Conservation (phyloP, 2,797 vertebrate genomes). For the Lateolabrax maculatus region DNA sequence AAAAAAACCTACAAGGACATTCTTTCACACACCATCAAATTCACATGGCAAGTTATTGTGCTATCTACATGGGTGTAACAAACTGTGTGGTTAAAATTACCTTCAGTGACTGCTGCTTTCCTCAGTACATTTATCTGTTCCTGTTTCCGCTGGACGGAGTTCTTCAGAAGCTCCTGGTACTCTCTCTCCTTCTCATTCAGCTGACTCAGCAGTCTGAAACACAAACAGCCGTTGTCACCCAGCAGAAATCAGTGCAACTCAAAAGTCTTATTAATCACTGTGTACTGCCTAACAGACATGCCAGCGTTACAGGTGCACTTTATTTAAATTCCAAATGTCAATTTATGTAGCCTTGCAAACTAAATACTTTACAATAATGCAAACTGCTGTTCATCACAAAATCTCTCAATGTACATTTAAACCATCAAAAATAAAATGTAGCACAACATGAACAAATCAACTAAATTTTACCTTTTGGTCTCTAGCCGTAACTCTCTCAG, state of each 20-base stretch:
- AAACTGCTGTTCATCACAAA: not conserved
- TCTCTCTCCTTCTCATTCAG: slow-evolving; percentile 89
- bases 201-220: slow-evolving; percentile 86
- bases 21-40: not conserved
- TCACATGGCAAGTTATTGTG: not conserved
- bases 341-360: not conserved
- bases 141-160: slow-evolving; percentile 69
- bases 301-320: not conserved
- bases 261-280: slow-evolving; percentile 2
- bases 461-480: slow-evolving; percentile 86
- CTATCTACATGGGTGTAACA: not conserved
- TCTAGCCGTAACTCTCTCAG: slow-evolving; percentile 84
- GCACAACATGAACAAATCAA: no score
- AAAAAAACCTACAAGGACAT: not conserved
- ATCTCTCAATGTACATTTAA: not conserved
- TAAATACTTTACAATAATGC: not conserved
- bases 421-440: no score
- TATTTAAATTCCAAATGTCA: not conserved
- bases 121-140: slow-evolving; percentile 63
- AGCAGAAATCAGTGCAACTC: slow-evolving; percentile 39
- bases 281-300: not conserved
- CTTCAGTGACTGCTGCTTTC: slow-evolving; percentile 37
- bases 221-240: slow-evolving; percentile 36
- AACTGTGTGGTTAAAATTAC: slow-evolving; percentile 52
- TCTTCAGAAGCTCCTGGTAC: slow-evolving; percentile 86